These are phyloP conservation scores for Acromyrmex echinatior DNA, from an alignment of 1,140 invertebrate species.

Conservation along the genomic window DNA sequence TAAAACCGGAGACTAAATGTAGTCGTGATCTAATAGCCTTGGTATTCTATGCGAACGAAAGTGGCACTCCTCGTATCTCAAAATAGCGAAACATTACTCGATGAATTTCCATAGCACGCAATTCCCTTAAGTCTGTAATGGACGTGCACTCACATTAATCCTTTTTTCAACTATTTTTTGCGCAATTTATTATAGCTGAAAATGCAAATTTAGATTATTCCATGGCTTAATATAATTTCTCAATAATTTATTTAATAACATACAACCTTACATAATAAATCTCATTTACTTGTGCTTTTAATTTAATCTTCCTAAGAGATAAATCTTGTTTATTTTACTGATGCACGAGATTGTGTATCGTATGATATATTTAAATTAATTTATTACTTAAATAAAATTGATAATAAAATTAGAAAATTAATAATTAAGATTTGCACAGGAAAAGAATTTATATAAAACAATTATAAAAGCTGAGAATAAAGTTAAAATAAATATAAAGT, in stretches of 20 bases:
- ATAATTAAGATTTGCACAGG: neutral
- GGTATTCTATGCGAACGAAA: conserved; percentile 51
- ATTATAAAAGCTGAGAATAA: neutral
- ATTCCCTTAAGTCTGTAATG: neutral
- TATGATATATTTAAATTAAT: neutral
- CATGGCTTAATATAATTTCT: neutral
- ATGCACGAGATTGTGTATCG: neutral
- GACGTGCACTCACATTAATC: neutral
- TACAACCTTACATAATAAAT: neutral
- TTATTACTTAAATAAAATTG: neutral
- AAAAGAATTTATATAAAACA: neutral
- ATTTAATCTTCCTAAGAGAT: neutral
- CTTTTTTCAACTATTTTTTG: neutral
- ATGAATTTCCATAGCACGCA: conserved; percentile 13
- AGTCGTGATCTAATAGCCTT: conserved; percentile 64
- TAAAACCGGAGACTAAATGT: conserved; percentile 7
- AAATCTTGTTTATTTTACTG: neutral
- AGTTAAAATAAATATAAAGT: neutral
- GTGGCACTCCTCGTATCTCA: conserved; percentile 21
- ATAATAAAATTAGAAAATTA: conserved; percentile 6
- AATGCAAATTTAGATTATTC: neutral
- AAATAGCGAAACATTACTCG: conserved; percentile 1
- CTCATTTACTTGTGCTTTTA: neutral
- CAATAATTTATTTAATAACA: neutral
- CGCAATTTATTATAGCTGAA: neutral